A percentile compares a stretch with the other conserved stretches of the same genome.
Conservation (phyloP, 2,888 invertebrate genomes). For the Melanophora roralis region DNA sequence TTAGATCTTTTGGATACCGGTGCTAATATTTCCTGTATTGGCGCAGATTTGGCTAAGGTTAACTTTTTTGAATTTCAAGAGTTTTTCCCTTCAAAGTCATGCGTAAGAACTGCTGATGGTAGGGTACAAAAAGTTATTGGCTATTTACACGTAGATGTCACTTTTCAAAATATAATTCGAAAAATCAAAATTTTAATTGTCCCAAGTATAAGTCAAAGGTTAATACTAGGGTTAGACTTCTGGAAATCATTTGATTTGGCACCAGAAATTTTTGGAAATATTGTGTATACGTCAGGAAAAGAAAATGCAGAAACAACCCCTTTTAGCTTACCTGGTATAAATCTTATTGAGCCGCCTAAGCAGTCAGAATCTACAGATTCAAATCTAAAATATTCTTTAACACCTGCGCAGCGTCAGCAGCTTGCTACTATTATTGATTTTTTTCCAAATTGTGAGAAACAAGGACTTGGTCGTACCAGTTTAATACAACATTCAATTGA, state of each 20-base stretch:
- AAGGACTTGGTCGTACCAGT: background rate
- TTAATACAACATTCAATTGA: background rate
- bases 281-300: too few species aligned
- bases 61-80: background rate
- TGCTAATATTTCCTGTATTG: background rate
- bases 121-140: background rate
- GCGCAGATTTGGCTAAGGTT: background rate
- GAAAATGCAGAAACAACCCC: too few species aligned
- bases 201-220: background rate
- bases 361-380: background rate
- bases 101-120: background rate
- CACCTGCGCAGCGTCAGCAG: background rate
- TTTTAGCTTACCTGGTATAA: background rate
- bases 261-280: conserved; percentile 41
- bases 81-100: background rate
- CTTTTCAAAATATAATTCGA: background rate
- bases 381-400: background rate
- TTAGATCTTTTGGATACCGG: too few species aligned
- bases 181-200: background rate
- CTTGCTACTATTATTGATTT: background rate
- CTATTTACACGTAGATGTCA: background rate
- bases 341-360: too few species aligned
- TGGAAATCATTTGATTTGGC: conserved; percentile 21
- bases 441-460: background rate
- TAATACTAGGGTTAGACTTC: too few species aligned